Evolutionary conservation across 2,113 vertebrate genomes (phyloP).

Genomic region (Laterallus jamaicensis): DNA sequence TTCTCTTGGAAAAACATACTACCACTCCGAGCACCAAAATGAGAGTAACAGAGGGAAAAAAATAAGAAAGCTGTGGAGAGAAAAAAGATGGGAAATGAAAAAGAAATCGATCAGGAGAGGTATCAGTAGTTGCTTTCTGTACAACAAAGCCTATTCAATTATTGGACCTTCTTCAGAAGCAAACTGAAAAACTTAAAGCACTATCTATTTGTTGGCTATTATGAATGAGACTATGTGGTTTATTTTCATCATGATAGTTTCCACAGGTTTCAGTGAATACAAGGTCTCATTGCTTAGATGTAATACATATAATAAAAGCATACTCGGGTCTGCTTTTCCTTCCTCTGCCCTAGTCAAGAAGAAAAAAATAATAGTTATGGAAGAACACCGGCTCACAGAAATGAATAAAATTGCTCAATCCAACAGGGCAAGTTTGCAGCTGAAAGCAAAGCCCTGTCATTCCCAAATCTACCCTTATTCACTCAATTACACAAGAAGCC

Average conservation of each 20-base stretch:
- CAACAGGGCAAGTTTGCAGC: background rate
- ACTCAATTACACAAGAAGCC: background rate
- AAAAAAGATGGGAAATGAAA: background rate
- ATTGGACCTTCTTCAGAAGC: background rate
- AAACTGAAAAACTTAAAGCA: background rate
- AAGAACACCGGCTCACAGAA: background rate
- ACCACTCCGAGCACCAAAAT: constrained; percentile 8
- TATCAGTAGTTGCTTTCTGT: background rate
- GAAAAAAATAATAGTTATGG: background rate
- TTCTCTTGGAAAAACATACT: constrained; percentile 25
- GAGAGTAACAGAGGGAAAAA: background rate
- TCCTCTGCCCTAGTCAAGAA: background rate
- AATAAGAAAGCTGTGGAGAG: background rate
- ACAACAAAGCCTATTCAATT: background rate
- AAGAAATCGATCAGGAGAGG: background rate
- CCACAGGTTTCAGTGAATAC: background rate
- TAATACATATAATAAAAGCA: background rate
- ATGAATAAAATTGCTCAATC: background rate
- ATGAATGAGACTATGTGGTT: background rate
- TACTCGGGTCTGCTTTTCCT: background rate
- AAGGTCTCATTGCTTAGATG: background rate
- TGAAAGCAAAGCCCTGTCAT: background rate
- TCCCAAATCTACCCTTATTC: background rate
- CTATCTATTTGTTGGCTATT: background rate
- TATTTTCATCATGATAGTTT: background rate